A percentile compares a stretch with the other conserved stretches of the same genome.
Evolutionary conservation across 1,140 invertebrate species (phyloP).

Genomic region (Bombus confusus): DNA sequence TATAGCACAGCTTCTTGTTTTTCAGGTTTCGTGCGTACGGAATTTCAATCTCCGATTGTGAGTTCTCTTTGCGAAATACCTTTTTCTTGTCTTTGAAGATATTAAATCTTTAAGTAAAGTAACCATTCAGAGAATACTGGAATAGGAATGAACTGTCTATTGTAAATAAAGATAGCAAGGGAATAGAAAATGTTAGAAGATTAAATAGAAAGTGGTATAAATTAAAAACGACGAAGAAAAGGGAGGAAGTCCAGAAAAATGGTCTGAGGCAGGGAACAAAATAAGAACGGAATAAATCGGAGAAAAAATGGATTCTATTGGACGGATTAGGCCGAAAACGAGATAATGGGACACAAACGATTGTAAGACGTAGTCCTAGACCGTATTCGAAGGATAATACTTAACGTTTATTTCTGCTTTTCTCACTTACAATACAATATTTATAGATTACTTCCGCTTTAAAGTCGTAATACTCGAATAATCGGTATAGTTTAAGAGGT

Average conservation of each 20-base stretch:
- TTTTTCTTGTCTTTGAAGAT: too few species aligned
- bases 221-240: not conserved
- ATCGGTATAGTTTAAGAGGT: slow-evolving; percentile 72
- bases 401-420: slow-evolving; percentile 75
- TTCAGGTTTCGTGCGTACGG: too few species aligned
- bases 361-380: not conserved
- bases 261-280: not conserved
- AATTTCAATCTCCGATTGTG: too few species aligned
- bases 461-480: slow-evolving; percentile 74
- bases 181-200: too few species aligned
- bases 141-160: too few species aligned
- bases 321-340: not conserved
- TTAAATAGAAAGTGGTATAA: too few species aligned
- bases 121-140: too few species aligned
- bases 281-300: not conserved
- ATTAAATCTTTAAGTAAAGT: too few species aligned
- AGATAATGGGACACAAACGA: not conserved
- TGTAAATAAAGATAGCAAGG: not conserved
- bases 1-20: too few species aligned
- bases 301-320: not conserved
- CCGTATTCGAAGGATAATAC: slow-evolving; percentile 72
- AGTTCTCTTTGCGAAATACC: too few species aligned
- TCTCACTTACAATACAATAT: slow-evolving; percentile 78
- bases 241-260: too few species aligned
- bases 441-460: slow-evolving; percentile 75